Evolutionary conservation across 92 coral and sea anemone genomes (phyloP).

Genomic region (Pocillopora meandrina): DNA sequence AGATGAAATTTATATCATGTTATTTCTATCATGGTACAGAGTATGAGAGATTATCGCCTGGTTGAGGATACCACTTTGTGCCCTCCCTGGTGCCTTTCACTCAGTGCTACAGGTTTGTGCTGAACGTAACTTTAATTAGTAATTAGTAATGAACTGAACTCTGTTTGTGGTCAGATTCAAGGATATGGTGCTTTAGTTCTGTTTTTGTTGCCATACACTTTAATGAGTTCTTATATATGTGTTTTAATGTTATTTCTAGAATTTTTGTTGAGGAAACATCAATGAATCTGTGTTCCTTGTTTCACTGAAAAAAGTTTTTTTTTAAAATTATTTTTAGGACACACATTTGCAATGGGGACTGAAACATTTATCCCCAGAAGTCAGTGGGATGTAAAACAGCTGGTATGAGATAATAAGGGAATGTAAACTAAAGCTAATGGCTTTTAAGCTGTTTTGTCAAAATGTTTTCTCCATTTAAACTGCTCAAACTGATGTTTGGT

Average conservation of each 20-base stretch:
- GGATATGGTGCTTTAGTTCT: no score
- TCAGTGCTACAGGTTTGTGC: conserved; percentile 78
- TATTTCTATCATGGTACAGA: conserved; percentile 40
- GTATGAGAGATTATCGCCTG: conserved; percentile 94
- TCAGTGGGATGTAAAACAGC: conserved; percentile 75
- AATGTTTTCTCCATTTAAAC: no score
- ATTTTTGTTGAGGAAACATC: background rate
- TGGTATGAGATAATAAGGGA: conserved; percentile 52
- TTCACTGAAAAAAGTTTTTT: background rate
- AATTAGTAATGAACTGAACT: no score
- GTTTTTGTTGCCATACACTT: no score
- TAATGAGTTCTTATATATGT: no score
- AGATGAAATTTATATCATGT: background rate
- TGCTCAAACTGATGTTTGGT: no score
- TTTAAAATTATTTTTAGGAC: conserved; percentile 57
- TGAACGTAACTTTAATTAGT: background rate
- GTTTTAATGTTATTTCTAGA: background rate
- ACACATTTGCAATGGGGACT: conserved; percentile 86
- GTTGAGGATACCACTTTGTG: conserved; percentile 91
- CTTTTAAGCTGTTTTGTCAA: background rate
- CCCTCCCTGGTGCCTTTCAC: conserved; percentile 96
- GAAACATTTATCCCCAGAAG: conserved; percentile 95
- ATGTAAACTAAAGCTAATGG: background rate
- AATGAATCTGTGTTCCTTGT: background rate
- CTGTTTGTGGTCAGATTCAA: no score